A percentile compares a stretch with the other conserved stretches of the same genome.
phyloP scores from a whole-genome alignment of 2,888 invertebrate species.

The Unio pictorum region DNA sequence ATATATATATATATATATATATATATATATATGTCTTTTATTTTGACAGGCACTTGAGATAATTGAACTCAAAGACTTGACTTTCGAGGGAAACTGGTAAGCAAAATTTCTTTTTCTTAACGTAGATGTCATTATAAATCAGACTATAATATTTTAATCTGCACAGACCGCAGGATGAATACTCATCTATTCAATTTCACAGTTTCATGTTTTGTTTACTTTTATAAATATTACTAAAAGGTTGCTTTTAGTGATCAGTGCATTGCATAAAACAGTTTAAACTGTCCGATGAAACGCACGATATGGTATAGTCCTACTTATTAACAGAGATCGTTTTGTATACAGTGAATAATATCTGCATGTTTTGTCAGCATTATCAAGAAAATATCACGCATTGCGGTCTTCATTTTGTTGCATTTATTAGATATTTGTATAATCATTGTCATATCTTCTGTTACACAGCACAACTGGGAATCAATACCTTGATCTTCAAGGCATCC shows the following conservation, averaged over 20 bases:
- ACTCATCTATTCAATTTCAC: too few species aligned
- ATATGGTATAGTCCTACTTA: too few species aligned
- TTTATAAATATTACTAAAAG: too few species aligned
- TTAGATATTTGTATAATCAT: background rate
- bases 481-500: constrained; percentile 57
- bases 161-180: too few species aligned
- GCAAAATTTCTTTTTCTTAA: background rate
- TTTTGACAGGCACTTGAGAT: constrained; percentile 57
- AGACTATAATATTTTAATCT: too few species aligned
- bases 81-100: constrained; percentile 37
- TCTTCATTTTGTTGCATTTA: background rate
- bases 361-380: background rate
- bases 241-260: too few species aligned
- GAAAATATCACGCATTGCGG: background rate
- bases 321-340: too few species aligned
- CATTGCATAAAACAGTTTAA: too few species aligned
- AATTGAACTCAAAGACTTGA: constrained; percentile 60
- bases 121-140: background rate
- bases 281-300: too few species aligned
- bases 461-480: constrained; percentile 57
- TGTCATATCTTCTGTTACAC: constrained; percentile 9
- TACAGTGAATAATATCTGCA: too few species aligned
- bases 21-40: background rate
- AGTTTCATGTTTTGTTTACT: too few species aligned
- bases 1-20: too few species aligned